Base-by-base conservation (phyloP, 2,113 vertebrate species). In the Stigmatopora nigra region DNA sequence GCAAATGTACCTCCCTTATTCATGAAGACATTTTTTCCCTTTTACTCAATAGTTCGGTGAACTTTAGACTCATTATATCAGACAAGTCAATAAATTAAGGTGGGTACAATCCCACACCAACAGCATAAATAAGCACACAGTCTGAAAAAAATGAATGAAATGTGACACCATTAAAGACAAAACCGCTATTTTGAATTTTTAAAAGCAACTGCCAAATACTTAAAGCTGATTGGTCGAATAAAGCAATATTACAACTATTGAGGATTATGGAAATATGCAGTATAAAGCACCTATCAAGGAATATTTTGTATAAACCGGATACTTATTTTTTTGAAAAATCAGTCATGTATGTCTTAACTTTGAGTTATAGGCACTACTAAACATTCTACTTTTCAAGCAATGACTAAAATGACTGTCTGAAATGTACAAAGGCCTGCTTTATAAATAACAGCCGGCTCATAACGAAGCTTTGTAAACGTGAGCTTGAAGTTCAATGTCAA, bases 21-120 rank as follows among this genome's bases (percentile, higher is more conserved):
- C 17, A 45, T 45, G 7, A 22, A 7, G 20, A 38, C 74, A 60
- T 65, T 61, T 19, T 20, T 45, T 78, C 59, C 67, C 72, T 71
- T 75, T 76, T 67, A 31, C 57, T 67, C 56, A 73, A 70, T 68
- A 64, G 35, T 61, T 55, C 14, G 58, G 60, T 25, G 60, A 57
- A 76, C 46, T 63, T 45, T 61, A 31, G 57, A 49, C 38, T 41
- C 64, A 65, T 69, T 75, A 22, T 61, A 45, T 61, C 64, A 68
- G 62, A 67, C 38, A 48, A 71, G 76, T 78, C 80, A 78, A 79
- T 78, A 73, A 77, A 53, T 74, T 71, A 82, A 25, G 73, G 68
- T 64, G 59, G 73, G 59, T 67, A 64, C 65, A 38, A 68, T 63
- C 61, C 69, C 62, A 71, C 5, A 62, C 61, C 45, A 25, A 78